Base-by-base conservation (phyloP, 2,888 invertebrate species). In the Mesopsocus fuscifrons region DNA sequence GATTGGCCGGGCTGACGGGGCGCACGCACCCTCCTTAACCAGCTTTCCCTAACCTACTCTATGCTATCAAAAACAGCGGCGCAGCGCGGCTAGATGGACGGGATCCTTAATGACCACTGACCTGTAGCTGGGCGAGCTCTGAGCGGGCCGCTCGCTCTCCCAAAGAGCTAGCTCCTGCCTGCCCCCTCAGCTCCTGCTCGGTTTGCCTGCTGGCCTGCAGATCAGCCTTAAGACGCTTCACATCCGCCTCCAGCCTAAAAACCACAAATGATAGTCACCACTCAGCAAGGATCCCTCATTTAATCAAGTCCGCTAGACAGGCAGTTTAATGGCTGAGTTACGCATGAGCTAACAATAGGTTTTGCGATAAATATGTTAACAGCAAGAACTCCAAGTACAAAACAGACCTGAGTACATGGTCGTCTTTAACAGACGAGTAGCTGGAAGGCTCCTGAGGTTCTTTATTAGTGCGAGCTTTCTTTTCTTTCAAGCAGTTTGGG, bases 101-200 rank as follows among this genome's bases (percentile, higher is more conserved):
- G n/a, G n/a, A n/a, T n/a, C n/a, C n/a, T n/a, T n/a, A n/a, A n/a
- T n/a, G n/a, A n/a, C n/a, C n/a, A n/a, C n/a, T n/a, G n/a, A n/a
- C n/a, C n/a, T n/a, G n/a, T 58, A 88, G 71, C 54, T 77, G 76
- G 45, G 69, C 66, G 54, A 83, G 67, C 60, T 89, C 85, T 52
- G 75, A 71, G 55, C 72, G 71, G 31, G 68, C 63, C 50, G 68
- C 68, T 53, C 74, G 72, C 55, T 87, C 85, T 47, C 71, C 70
- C 44, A 71, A 71, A 41, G 75, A 63, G 52, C 78, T 65, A 22
- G 67, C 62, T 52, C 64, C 68, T 49, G 81, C 66, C 62, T 81
- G 80, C 53, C 73, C 66, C 53, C 77, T 65, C 46, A 81, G 64
- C 48, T 83, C 82, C 56, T 74, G 74, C 58, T 83, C 82, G 52